These are phyloP conservation scores for Furcifer pardalis DNA, from an alignment of 2,797 vertebrate genomes.

Conservation along the genomic window DNA sequence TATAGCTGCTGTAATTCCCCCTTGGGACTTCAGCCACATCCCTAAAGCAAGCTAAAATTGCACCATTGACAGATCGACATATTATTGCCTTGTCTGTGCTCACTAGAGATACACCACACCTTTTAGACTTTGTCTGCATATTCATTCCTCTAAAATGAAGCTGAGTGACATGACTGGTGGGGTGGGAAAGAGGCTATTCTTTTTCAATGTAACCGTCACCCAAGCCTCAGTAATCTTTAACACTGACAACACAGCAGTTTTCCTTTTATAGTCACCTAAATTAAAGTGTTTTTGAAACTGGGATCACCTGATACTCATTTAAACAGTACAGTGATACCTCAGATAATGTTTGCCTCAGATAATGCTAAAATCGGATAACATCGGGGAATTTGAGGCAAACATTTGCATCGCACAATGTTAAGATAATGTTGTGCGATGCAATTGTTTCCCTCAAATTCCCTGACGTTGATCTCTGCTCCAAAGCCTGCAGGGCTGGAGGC, in stretches of 20 bases:
- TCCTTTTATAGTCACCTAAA: neutral
- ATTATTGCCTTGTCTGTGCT: neutral
- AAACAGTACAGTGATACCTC: too few species aligned
- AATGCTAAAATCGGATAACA: too few species aligned
- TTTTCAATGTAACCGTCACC: neutral
- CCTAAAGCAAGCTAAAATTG: neutral
- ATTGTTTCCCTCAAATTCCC: too few species aligned
- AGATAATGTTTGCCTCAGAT: too few species aligned
- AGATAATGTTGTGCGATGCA: too few species aligned
- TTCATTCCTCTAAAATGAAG: neutral
- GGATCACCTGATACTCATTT: neutral
- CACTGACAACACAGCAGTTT: neutral
- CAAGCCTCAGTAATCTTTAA: neutral
- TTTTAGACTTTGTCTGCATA: neutral
- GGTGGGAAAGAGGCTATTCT: rapidly evolving
- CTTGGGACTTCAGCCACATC: neutral
- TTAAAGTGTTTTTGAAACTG: neutral
- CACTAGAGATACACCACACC: neutral
- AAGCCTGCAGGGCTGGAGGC: too few species aligned
- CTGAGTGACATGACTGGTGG: neutral
- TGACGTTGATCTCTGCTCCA: too few species aligned
- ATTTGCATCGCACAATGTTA: too few species aligned
- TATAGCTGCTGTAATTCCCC: neutral
- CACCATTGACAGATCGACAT: neutral
- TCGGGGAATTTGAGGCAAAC: too few species aligned